These are phyloP conservation scores for Andrena dorsata DNA, from an alignment of 2,888 invertebrate genomes.

Conservation along the genomic window DNA sequence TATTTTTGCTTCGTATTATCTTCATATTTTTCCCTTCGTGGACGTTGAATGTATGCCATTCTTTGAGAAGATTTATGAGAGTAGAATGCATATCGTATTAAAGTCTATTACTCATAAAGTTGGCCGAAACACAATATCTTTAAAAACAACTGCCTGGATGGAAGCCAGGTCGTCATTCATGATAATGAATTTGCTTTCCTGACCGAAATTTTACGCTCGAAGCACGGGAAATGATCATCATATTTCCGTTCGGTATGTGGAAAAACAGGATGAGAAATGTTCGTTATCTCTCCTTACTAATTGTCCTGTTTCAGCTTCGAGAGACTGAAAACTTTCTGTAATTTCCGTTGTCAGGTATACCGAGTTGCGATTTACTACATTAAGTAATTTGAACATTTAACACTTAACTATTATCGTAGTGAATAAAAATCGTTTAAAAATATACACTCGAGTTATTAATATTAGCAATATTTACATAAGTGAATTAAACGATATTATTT, in stretches of 20 bases:
- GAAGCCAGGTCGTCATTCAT: constrained; percentile 8
- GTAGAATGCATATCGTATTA: constrained; percentile 7
- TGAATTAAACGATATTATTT: no score
- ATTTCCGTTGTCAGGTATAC: neutral
- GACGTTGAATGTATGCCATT: neutral
- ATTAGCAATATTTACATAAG: no score
- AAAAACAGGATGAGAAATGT: neutral
- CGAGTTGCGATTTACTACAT: neutral
- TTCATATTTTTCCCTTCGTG: no score
- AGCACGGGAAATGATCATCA: neutral
- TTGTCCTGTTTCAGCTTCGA: neutral
- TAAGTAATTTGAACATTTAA: neutral
- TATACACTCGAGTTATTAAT: no score
- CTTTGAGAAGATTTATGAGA: neutral
- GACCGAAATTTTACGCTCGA: neutral
- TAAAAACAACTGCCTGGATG: constrained; percentile 17
- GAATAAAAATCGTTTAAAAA: neutral
- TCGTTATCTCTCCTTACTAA: neutral
- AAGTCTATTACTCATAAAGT: constrained; percentile 5
- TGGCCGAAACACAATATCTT: neutral
- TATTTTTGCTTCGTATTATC: no score
- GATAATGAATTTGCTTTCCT: constrained; percentile 12
- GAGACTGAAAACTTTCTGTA: neutral
- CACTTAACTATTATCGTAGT: neutral
- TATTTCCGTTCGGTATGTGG: neutral